Percentiles rank a stretch among this genome's conserved stretches.
phyloP scores from a whole-genome alignment of 2,888 invertebrate genomes.

The Ophioninae sp. region DNA sequence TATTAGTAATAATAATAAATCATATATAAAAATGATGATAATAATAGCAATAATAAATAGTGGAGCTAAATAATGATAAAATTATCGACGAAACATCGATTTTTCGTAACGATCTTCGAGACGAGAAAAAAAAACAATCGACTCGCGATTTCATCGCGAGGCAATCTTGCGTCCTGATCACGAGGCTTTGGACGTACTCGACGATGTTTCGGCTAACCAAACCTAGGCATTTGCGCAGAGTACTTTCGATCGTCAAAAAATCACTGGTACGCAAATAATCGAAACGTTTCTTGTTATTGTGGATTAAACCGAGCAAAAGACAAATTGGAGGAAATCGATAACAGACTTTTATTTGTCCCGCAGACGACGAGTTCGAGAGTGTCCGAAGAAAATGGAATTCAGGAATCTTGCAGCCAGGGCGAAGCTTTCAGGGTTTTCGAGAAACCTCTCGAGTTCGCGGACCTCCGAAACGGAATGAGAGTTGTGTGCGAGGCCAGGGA shows the following conservation, averaged over 20 bases:
- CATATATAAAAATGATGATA: no score
- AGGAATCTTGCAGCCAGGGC: background rate
- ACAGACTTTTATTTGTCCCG: background rate
- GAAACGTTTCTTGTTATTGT: background rate
- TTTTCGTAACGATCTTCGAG: background rate
- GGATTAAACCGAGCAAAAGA: background rate
- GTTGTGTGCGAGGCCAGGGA: constrained; percentile 66
- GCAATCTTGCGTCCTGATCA: background rate
- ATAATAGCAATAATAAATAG: background rate
- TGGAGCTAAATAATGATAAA: background rate
- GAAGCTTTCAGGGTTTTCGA: constrained; percentile 54
- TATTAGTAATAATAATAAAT: no score
- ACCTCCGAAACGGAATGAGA: constrained; percentile 68
- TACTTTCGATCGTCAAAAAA: background rate
- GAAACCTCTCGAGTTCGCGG: constrained; percentile 61
- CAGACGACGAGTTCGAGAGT: constrained; percentile 25
- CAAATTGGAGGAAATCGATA: background rate
- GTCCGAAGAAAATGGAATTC: background rate
- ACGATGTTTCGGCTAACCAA: background rate
- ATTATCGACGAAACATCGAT: background rate
- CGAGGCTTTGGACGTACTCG: background rate
- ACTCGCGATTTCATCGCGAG: background rate
- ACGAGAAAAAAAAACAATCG: background rate
- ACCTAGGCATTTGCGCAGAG: background rate
- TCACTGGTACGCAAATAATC: background rate